These are phyloP conservation scores for Sesamia inferens DNA, from an alignment of 2,888 invertebrate species.

Conservation along the genomic window DNA sequence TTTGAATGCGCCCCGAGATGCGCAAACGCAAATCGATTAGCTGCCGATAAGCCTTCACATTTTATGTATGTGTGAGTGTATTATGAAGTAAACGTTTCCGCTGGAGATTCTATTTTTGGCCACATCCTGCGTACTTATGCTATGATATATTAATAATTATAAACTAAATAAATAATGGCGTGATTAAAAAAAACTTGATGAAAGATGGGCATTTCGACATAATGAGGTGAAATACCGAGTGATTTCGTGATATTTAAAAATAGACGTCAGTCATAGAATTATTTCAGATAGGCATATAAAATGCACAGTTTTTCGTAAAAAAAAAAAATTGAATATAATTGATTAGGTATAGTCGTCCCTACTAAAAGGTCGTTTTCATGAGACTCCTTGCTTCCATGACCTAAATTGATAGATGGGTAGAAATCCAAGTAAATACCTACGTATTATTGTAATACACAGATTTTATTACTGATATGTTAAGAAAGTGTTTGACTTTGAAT, in stretches of 20 bases:
- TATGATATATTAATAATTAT: slow-evolving; percentile 62
- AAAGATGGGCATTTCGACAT: slow-evolving; percentile 43
- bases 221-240: slow-evolving; percentile 30
- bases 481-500: slow-evolving; percentile 30
- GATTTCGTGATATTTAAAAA: slow-evolving; percentile 7
- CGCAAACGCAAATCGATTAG: slow-evolving; percentile 85
- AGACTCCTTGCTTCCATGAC: no score
- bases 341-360: no score
- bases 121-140: slow-evolving; percentile 73
- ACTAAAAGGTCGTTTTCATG: no score
- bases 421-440: slow-evolving; percentile 28
- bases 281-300: no score
- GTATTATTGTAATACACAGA: slow-evolving; percentile 42
- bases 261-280: no score
- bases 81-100: slow-evolving; percentile 79
- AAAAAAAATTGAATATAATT: no score
- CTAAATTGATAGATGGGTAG: slow-evolving; percentile 7
- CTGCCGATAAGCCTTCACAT: slow-evolving; percentile 79
- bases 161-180: slow-evolving; percentile 60
- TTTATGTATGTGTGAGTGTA: slow-evolving; percentile 67
- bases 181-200: slow-evolving; percentile 40
- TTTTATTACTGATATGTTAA: slow-evolving; percentile 43
- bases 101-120: slow-evolving; percentile 72
- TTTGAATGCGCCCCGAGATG: slow-evolving; percentile 88
- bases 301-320: no score